Evolutionary conservation across 2,888 invertebrate genomes (phyloP).

Genomic region (Chamaedrilus cognettii): DNA sequence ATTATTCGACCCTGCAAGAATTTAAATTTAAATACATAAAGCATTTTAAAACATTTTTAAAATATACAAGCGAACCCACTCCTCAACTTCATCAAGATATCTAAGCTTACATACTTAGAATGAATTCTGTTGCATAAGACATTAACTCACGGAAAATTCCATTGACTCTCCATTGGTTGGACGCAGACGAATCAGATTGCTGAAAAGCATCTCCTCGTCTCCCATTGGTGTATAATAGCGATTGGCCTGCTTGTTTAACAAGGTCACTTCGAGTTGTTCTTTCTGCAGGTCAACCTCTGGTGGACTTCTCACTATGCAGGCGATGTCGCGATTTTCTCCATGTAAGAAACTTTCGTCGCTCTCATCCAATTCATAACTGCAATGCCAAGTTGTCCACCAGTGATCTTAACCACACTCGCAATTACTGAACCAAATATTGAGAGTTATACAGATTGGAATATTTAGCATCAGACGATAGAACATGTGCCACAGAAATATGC

Average conservation of each 20-base stretch:
- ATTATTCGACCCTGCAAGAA: too few species aligned
- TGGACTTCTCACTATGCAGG: constrained; percentile 10
- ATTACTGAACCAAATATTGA: neutral
- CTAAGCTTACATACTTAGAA: too few species aligned
- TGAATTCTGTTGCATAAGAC: neutral
- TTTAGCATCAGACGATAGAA: too few species aligned
- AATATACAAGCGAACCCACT: too few species aligned
- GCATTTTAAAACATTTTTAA: too few species aligned
- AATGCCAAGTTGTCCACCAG: neutral
- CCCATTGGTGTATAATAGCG: neutral
- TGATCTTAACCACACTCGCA: neutral
- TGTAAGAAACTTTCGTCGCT: neutral
- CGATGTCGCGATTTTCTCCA: too few species aligned
- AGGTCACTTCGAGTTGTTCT: neutral
- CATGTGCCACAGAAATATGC: too few species aligned
- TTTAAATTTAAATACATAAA: too few species aligned
- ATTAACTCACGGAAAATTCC: neutral
- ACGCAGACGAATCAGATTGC: constrained; percentile 5
- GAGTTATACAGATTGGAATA: neutral
- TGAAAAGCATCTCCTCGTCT: constrained; percentile 9
- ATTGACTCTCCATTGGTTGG: neutral
- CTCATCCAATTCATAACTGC: neutral
- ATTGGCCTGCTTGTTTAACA: neutral
- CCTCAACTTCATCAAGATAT: neutral
- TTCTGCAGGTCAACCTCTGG: neutral